Conservation (phyloP, 2,888 invertebrate genomes). For the Laothoe populi region DNA sequence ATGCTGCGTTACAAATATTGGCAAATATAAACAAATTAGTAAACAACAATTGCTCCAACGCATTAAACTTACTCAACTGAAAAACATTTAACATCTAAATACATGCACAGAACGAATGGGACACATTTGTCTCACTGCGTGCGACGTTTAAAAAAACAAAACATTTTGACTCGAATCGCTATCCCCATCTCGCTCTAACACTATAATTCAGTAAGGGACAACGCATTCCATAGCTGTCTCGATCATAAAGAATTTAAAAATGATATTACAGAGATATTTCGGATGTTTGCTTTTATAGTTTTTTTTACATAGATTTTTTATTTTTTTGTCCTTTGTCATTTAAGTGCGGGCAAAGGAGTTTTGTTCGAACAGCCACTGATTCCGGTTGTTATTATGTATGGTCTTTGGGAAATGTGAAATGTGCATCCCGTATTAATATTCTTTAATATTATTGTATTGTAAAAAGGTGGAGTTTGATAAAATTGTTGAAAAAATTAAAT, state of each 20-base stretch:
- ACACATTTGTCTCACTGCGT: conserved; percentile 69
- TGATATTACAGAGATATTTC: conserved; percentile 65
- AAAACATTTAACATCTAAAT: conserved; percentile 54
- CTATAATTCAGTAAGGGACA: conserved; percentile 23
- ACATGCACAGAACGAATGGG: conserved; percentile 55
- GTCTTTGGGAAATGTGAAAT: background rate
- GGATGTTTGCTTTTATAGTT: conserved; percentile 61
- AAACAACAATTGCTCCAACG: background rate
- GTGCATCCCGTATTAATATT: background rate
- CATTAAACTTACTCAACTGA: background rate
- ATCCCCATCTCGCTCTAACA: background rate
- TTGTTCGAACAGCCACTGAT: conserved; percentile 7
- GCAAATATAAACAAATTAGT: background rate
- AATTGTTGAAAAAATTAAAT: too few species aligned
- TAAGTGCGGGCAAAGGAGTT: background rate
- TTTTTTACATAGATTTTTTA: conserved; percentile 39
- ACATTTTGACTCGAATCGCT: background rate
- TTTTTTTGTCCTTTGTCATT: conserved; percentile 31
- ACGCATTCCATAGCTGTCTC: background rate
- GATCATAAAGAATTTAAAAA: conserved; percentile 73
- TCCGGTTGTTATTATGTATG: background rate
- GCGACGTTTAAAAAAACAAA: conserved; percentile 39
- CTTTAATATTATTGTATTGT: background rate
- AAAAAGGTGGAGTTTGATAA: background rate
- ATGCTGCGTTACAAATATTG: background rate